Percentiles rank a stretch among this genome's conserved stretches.
Conservation (phyloP, 2,888 invertebrate species). For the Caenorhabditis auriculariae region DNA sequence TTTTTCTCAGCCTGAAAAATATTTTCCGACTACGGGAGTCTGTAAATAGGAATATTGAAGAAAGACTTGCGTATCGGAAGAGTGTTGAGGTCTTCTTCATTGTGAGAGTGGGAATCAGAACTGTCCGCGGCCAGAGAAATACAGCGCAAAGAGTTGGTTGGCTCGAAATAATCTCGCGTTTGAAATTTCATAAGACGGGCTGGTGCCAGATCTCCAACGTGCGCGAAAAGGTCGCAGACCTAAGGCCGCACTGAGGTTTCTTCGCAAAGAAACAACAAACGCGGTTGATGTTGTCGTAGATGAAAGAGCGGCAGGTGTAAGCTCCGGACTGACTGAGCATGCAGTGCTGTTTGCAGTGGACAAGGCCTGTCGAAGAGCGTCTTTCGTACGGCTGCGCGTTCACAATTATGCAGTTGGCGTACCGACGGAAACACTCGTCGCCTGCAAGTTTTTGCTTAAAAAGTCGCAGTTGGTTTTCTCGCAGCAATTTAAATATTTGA, state of each 20-base stretch:
- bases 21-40: conserved; percentile 9
- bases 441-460: conserved; percentile 25
- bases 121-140: conserved; percentile 3
- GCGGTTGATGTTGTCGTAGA: conserved; percentile 62
- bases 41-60: not conserved
- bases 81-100: conserved; percentile 3
- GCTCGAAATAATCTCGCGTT: conserved; percentile 62
- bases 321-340: conserved; percentile 54
- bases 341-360: conserved; percentile 60
- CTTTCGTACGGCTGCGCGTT: conserved; percentile 64
- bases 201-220: conserved; percentile 58
- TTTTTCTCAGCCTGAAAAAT: not conserved
- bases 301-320: conserved; percentile 62
- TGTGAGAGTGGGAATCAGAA: conserved; percentile 4
- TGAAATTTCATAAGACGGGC: conserved; percentile 59
- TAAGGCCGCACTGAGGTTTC: conserved; percentile 21
- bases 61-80: conserved; percentile 1
- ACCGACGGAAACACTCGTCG: conserved; percentile 62
- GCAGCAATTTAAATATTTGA: too few species aligned
- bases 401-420: conserved; percentile 59
- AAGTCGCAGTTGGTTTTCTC: not conserved
- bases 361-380: conserved; percentile 47
- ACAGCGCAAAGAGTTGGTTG: conserved; percentile 42
- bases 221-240: conserved; percentile 63
- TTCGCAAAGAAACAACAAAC: conserved; percentile 37